Conservation (phyloP, 1,140 invertebrate species). For the Harlomillsia oculata region DNA sequence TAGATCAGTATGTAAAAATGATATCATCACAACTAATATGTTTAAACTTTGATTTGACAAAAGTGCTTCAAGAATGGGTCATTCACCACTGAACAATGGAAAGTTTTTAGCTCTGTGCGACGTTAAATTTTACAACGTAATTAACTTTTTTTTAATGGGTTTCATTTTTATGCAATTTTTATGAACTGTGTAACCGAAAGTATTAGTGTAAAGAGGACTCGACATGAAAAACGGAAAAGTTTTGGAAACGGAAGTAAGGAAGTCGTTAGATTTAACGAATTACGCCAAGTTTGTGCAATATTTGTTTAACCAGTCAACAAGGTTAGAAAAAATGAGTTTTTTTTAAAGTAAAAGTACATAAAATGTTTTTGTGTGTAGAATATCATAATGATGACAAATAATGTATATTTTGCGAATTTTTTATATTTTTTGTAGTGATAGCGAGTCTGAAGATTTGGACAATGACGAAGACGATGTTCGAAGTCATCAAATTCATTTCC, state of each 20-base stretch:
- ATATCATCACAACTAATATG: too few relatives aligned
- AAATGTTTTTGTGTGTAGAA: background rate
- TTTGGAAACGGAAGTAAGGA: conserved; percentile 16
- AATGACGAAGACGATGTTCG: background rate
- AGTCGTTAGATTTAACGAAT: conserved; percentile 17
- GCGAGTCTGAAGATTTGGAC: background rate
- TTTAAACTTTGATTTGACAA: too few relatives aligned
- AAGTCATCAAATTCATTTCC: background rate
- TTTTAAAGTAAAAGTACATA: background rate
- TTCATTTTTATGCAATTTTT: too few relatives aligned
- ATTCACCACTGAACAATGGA: too few relatives aligned
- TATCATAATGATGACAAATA: background rate
- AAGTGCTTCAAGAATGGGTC: too few relatives aligned
- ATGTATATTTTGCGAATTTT: background rate
- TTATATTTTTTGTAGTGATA: background rate
- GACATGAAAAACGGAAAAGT: too few relatives aligned
- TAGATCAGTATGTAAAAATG: too few relatives aligned
- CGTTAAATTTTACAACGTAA: too few relatives aligned
- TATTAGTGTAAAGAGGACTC: too few relatives aligned
- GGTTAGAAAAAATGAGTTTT: conserved; percentile 2
- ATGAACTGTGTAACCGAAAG: too few relatives aligned
- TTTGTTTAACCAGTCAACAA: conserved; percentile 25
- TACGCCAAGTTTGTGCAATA: conserved; percentile 28
- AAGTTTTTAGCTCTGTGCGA: too few relatives aligned
- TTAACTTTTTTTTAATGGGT: too few relatives aligned